Evolutionary conservation across 2,113 vertebrate species (phyloP).

Genomic region (Brachirus orientalis): DNA sequence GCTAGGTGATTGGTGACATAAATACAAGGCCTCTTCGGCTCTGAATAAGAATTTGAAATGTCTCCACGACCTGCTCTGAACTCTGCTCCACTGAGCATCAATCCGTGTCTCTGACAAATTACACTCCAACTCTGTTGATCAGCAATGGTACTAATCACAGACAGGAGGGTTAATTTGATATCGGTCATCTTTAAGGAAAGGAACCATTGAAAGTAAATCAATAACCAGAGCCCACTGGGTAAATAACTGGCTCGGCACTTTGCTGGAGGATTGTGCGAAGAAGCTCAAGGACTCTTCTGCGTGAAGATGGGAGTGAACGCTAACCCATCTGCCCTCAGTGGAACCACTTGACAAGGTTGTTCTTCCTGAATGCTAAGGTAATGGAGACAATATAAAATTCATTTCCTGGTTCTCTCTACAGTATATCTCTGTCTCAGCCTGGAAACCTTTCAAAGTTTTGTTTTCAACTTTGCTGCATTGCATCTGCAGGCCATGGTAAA

Average conservation of each 20-base stretch:
- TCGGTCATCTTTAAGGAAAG: constrained; percentile 20
- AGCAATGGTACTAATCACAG: constrained; percentile 12
- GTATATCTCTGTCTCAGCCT: constrained; percentile 47
- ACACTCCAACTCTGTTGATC: constrained; percentile 35
- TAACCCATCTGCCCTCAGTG: constrained; percentile 55
- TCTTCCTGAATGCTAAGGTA: constrained; percentile 64
- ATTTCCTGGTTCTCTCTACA: constrained; percentile 46
- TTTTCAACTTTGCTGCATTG: neutral
- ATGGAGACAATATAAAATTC: constrained; percentile 62
- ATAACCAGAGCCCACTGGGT: constrained; percentile 26
- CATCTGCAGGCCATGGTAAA: too few species aligned
- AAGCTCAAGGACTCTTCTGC: constrained; percentile 46
- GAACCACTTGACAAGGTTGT: constrained; percentile 50
- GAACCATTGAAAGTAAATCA: constrained; percentile 4
- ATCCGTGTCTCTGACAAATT: constrained; percentile 44
- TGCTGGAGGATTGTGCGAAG: constrained; percentile 35
- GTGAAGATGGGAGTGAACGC: constrained; percentile 20
- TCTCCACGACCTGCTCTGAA: constrained; percentile 10
- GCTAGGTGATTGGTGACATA: constrained; percentile 38
- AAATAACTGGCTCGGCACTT: constrained; percentile 55
- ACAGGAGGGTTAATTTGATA: constrained; percentile 43
- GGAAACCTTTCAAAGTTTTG: constrained; percentile 55
- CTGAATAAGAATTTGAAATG: constrained; percentile 30
- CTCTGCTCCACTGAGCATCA: constrained; percentile 26
- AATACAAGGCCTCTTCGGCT: constrained; percentile 23